Evolutionary conservation across 2,113 vertebrate species (phyloP).

Genomic region (Paramormyrops kingsleyae): DNA sequence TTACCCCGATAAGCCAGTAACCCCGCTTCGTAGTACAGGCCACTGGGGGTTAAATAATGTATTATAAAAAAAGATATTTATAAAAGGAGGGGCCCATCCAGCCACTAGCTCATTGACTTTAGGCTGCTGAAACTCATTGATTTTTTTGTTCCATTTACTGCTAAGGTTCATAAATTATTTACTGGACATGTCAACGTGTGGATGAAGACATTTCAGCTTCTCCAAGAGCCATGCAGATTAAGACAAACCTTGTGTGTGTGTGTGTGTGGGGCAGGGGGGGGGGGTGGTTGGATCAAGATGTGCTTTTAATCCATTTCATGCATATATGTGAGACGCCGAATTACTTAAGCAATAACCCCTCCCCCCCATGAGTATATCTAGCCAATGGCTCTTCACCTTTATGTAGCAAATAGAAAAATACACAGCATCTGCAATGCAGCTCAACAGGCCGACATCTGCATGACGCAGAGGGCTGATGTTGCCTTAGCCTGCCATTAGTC

Average conservation of each 20-base stretch:
- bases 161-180: constrained; percentile 52
- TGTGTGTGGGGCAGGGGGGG: not conserved
- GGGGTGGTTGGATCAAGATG: not conserved
- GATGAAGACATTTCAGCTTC: not conserved
- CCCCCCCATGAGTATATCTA: not conserved
- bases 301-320: not conserved
- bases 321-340: not conserved
- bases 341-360: not conserved
- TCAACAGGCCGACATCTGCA: not conserved
- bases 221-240: not conserved
- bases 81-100: not conserved
- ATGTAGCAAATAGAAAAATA: not conserved
- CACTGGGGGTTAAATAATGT: not conserved
- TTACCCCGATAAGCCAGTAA: too few relatives aligned
- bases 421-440: not conserved
- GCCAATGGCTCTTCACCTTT: not conserved
- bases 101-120: constrained; percentile 45
- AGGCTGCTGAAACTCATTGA: constrained; percentile 29
- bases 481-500: not conserved
- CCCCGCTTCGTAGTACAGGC: too few relatives aligned
- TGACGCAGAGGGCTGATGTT: not conserved
- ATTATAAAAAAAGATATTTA: constrained; percentile 17
- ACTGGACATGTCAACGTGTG: constrained; percentile 24
- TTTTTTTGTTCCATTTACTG: constrained; percentile 50
- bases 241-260: not conserved